Conservation (phyloP, 2,888 invertebrate genomes). For the Acanthopleura granulata region DNA sequence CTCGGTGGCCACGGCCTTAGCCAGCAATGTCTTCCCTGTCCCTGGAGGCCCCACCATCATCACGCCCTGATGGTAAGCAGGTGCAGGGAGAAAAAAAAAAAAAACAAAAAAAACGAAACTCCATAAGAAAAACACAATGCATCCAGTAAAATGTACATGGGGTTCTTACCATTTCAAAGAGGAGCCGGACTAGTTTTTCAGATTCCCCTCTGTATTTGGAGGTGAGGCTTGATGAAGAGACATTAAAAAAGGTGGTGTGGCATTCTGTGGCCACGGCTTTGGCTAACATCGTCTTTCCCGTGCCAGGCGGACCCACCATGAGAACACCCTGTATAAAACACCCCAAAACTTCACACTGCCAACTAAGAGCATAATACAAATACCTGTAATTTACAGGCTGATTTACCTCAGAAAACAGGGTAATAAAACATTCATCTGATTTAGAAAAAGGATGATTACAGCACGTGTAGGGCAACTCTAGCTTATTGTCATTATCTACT, state of each 20-base stretch:
- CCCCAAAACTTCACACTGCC: not conserved
- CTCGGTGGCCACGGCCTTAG: constrained; percentile 73
- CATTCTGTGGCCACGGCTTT: constrained; percentile 74
- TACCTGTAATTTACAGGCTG: no score
- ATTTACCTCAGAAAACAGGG: no score
- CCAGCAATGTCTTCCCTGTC: constrained; percentile 73
- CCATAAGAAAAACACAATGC: not conserved
- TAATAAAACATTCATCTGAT: no score
- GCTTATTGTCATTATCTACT: no score
- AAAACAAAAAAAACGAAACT: not conserved
- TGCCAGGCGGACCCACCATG: constrained; percentile 72
- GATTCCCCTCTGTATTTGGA: constrained; percentile 99
- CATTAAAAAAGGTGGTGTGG: constrained; percentile 76
- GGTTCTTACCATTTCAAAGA: constrained; percentile 92
- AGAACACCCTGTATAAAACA: constrained; percentile 65
- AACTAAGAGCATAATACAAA: no score
- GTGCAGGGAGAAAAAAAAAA: not conserved
- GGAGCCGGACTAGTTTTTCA: constrained; percentile 94
- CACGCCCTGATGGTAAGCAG: constrained; percentile 61
- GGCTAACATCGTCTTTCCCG: constrained; percentile 73
- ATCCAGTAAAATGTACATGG: not conserved
- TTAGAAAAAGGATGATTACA: no score
- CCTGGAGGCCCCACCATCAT: constrained; percentile 72
- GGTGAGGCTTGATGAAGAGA: constrained; percentile 96
- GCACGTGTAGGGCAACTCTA: no score